Evolutionary conservation across 2,113 vertebrate species (phyloP).

Genomic region (Mesoclemmys tuberculata): DNA sequence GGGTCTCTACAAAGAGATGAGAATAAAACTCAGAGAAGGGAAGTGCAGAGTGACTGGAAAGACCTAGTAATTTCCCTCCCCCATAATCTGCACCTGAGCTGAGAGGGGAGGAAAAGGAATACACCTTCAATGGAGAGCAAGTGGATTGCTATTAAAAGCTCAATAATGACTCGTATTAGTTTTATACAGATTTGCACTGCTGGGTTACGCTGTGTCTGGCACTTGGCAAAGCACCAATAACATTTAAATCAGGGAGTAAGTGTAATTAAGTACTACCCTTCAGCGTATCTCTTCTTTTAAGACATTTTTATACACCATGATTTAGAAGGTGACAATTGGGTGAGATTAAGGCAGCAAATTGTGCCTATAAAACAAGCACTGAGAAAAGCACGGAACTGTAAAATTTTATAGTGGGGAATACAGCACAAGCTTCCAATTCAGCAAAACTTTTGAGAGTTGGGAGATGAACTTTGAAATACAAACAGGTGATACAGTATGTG

Average conservation of each 20-base stretch:
- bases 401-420: slow-evolving; percentile 82
- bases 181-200: slow-evolving; percentile 75
- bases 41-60: background rate
- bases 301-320: slow-evolving; percentile 81
- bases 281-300: slow-evolving; percentile 77
- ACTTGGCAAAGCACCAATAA: slow-evolving; percentile 74
- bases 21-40: background rate
- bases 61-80: slow-evolving; percentile 8
- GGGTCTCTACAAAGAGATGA: background rate
- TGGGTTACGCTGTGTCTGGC: slow-evolving; percentile 55
- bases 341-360: slow-evolving; percentile 84
- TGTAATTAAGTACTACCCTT: slow-evolving; percentile 84
- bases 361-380: slow-evolving; percentile 81
- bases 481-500: slow-evolving; percentile 73
- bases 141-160: slow-evolving; percentile 62
- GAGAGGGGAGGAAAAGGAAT: slow-evolving; percentile 16
- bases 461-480: slow-evolving; percentile 82
- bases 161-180: slow-evolving; percentile 74
- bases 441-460: slow-evolving; percentile 82
- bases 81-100: slow-evolving; percentile 41
- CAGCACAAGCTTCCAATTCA: slow-evolving; percentile 76
- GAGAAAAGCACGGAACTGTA: slow-evolving; percentile 80
- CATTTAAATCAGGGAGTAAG: slow-evolving; percentile 81
- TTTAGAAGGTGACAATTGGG: slow-evolving; percentile 84
- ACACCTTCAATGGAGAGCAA: slow-evolving; percentile 40